These are phyloP conservation scores for Pterocles orientalis DNA, from an alignment of 2,113 vertebrate genomes.

Conservation along the genomic window DNA sequence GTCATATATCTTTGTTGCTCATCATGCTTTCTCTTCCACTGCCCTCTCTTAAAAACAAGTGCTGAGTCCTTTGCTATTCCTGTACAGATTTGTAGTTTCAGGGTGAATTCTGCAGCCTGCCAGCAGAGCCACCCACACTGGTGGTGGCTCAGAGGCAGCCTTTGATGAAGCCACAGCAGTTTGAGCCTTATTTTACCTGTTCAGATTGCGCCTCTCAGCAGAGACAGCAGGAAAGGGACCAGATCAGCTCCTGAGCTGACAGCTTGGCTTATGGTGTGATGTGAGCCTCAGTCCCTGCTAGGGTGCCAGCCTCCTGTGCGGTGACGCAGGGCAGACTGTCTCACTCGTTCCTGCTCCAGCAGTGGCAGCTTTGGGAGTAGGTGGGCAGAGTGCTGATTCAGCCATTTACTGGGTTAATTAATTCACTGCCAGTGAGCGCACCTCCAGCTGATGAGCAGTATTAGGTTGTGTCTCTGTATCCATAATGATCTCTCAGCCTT, in stretches of 20 bases:
- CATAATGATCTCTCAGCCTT: not conserved
- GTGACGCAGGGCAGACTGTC: fast-evolving
- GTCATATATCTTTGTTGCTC: conserved; percentile 64
- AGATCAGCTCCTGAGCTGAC: not conserved
- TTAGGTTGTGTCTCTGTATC: fast-evolving
- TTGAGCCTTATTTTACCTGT: not conserved
- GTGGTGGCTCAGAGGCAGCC: not conserved
- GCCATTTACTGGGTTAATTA: fast-evolving
- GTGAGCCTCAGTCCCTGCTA: not conserved
- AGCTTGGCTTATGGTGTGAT: fast-evolving
- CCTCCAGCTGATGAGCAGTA: not conserved
- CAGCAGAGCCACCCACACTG: not conserved
- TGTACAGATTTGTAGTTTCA: not conserved
- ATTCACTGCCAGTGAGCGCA: fast-evolving
- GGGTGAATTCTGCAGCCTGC: not conserved
- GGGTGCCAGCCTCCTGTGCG: not conserved
- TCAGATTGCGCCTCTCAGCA: not conserved
- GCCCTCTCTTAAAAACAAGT: not conserved
- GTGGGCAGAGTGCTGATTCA: not conserved
- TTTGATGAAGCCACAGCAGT: not conserved
- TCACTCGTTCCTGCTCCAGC: fast-evolving
- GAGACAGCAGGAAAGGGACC: not conserved
- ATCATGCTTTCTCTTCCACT: not conserved
- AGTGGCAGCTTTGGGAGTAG: fast-evolving
- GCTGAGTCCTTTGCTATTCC: not conserved